Conservation (phyloP, 2,888 invertebrate species). For the Eilema sororculum region DNA sequence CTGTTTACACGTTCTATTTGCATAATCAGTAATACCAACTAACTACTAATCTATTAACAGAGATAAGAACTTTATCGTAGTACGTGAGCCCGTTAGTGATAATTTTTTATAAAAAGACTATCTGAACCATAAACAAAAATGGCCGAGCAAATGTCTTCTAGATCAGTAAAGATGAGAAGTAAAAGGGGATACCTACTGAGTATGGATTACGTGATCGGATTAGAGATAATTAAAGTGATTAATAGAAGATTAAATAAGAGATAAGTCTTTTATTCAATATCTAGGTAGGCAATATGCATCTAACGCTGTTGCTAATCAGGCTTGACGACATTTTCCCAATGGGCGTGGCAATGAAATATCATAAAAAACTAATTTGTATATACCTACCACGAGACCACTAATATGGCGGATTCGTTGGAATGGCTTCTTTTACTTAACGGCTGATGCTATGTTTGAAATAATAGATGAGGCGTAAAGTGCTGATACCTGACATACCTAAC, state of each 20-base stretch:
- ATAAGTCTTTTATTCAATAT: not conserved
- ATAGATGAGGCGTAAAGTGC: too few species aligned
- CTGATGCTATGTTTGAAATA: too few species aligned
- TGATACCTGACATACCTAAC: too few species aligned
- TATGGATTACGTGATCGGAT: not conserved
- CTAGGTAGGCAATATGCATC: not conserved
- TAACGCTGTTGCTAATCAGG: not conserved
- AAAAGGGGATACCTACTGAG: not conserved
- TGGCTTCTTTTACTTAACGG: too few species aligned
- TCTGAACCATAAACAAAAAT: not conserved
- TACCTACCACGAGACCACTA: too few species aligned
- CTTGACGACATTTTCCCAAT: not conserved
- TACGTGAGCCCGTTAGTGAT: not conserved
- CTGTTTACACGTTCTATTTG: conserved; percentile 37
- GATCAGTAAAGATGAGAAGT: not conserved
- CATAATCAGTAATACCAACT: conserved; percentile 21
- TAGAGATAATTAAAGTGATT: not conserved
- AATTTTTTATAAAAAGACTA: not conserved
- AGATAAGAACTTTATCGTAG: conserved; percentile 20
- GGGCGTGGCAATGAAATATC: not conserved
- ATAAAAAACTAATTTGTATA: too few species aligned
- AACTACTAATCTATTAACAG: conserved; percentile 27
- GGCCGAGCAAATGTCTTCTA: not conserved
- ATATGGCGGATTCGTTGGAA: too few species aligned
- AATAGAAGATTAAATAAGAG: not conserved